Conservation (phyloP, 1,140 invertebrate genomes). For the Drosophila sulfurigaster region DNA sequence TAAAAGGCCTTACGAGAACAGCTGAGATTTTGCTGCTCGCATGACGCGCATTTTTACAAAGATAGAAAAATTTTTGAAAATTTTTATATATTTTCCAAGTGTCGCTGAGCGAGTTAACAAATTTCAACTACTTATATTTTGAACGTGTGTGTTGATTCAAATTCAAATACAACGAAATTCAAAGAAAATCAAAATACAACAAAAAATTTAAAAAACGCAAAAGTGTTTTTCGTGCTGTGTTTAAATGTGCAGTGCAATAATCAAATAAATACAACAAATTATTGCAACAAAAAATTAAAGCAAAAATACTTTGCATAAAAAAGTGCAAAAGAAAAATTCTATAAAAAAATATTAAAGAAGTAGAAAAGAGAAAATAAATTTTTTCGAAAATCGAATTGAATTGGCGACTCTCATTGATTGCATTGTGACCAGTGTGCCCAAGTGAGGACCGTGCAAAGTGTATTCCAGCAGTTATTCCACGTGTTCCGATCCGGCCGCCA, state of each 20-base stretch:
- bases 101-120: slow-evolving; percentile 38
- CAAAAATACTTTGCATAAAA: slow-evolving; percentile 25
- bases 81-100: slow-evolving; percentile 58
- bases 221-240: slow-evolving; percentile 45
- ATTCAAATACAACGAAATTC: slow-evolving; percentile 24
- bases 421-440: slow-evolving; percentile 17
- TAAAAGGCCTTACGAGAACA: slow-evolving; percentile 85
- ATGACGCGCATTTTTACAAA: slow-evolving; percentile 79
- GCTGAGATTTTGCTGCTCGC: slow-evolving; percentile 84
- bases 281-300: slow-evolving; percentile 19
- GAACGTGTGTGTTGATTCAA: slow-evolving; percentile 27
- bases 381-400: slow-evolving; percentile 9
- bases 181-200: slow-evolving; percentile 28
- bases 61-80: slow-evolving; percentile 58
- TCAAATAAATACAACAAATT: slow-evolving; percentile 35
- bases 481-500: slow-evolving; percentile 84
- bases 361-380: slow-evolving; percentile 3
- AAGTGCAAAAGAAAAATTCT: slow-evolving; percentile 17
- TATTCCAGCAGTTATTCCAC: slow-evolving; percentile 77
- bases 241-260: slow-evolving; percentile 48
- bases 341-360: slow-evolving; percentile 12
- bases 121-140: slow-evolving; percentile 32
- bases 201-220: slow-evolving; percentile 40
- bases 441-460: slow-evolving; percentile 67
- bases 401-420: slow-evolving; percentile 18